Evolutionary conservation across 1,140 invertebrate species (phyloP).

Genomic region (Acyrthosiphon pisum): DNA sequence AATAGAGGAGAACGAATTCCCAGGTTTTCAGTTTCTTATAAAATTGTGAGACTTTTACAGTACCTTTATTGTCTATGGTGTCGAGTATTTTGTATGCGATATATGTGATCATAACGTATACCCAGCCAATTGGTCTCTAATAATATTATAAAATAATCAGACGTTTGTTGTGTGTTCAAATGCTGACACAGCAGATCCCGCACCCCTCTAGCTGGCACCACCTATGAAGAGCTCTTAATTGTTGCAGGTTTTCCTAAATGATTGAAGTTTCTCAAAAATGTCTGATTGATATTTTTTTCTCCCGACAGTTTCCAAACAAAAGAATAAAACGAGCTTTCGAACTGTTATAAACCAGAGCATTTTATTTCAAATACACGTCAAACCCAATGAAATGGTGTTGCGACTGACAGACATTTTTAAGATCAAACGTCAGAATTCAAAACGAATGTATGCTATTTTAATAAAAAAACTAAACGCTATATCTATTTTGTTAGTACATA

Average conservation of each 20-base stretch:
- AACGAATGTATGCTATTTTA: neutral
- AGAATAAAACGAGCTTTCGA: neutral
- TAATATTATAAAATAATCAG: neutral
- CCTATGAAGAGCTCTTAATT: neutral
- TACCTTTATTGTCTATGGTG: too few species aligned
- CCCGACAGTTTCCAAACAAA: neutral
- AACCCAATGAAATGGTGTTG: neutral
- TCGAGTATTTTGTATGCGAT: neutral
- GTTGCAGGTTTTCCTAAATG: neutral
- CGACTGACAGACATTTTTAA: neutral
- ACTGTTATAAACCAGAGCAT: neutral
- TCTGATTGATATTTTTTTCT: neutral
- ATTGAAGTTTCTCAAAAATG: neutral
- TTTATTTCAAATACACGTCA: constrained; percentile 2
- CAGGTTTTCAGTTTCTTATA: neutral
- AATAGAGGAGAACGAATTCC: neutral
- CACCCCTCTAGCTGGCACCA: neutral
- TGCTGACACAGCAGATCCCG: neutral
- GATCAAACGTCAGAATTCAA: neutral
- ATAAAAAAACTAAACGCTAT: neutral
- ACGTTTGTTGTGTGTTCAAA: neutral
- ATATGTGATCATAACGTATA: neutral
- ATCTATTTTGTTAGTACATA: neutral
- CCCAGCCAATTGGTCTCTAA: neutral
- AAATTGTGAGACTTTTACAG: neutral